phyloP scores from a whole-genome alignment of 1,140 invertebrate genomes.

The Drosophila subobscura region DNA sequence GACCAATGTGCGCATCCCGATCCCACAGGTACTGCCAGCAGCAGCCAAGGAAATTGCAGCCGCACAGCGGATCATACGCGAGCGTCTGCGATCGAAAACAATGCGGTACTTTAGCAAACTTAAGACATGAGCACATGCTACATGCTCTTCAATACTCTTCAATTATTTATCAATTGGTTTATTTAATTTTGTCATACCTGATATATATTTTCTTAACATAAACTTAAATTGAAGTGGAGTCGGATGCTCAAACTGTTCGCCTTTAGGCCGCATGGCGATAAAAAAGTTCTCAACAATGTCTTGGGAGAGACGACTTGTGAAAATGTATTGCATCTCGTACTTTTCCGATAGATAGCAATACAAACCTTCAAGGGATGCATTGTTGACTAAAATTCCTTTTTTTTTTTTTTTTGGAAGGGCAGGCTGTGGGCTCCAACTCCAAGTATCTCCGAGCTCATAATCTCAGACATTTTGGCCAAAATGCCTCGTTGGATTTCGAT shows the following conservation, averaged over 20 bases:
- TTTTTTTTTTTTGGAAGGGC: too few species aligned
- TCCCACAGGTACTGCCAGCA: slow-evolving; percentile 90
- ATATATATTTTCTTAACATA: slow-evolving; percentile 27
- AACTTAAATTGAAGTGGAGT: slow-evolving; percentile 22
- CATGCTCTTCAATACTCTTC: too few species aligned
- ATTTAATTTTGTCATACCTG: slow-evolving; percentile 14
- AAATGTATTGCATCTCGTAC: too few species aligned
- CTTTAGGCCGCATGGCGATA: slow-evolving; percentile 19
- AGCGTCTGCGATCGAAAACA: slow-evolving; percentile 87
- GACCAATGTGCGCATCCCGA: slow-evolving; percentile 89
- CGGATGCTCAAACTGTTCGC: slow-evolving; percentile 13
- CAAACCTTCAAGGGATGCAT: too few species aligned
- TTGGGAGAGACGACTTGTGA: too few species aligned
- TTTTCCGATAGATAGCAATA: too few species aligned
- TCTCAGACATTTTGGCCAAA: too few species aligned
- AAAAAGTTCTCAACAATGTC: neutral
- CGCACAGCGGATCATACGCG: slow-evolving; percentile 86
- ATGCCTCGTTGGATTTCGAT: neutral
- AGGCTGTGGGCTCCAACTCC: too few species aligned
- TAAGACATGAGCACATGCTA: too few species aligned
- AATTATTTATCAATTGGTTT: too few species aligned
- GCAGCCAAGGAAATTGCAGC: slow-evolving; percentile 88
- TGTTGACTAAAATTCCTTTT: too few species aligned
- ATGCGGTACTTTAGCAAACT: slow-evolving; percentile 85
- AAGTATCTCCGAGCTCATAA: too few species aligned